Evolutionary conservation across 2,888 invertebrate species (phyloP), one percentile per base, ranked within the genome.

Genomic region (Nephrotoma appendiculata): DNA sequence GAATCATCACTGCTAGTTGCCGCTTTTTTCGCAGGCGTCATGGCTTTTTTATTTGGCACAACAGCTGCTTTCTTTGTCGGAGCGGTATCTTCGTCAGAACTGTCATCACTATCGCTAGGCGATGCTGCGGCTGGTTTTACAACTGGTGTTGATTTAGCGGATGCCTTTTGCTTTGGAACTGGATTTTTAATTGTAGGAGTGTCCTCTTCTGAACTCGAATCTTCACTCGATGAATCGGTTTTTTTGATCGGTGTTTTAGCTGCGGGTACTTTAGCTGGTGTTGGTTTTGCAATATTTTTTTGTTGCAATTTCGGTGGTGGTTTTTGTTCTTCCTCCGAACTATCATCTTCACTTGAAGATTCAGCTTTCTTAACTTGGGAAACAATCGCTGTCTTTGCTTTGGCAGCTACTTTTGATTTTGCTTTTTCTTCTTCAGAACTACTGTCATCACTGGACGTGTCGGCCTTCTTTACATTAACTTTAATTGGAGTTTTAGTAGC

Each of bases 171-270:
- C 3, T 88, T 88, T 5, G 87, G 87, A 84, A 42, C 41, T 45
- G 83, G n/a, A n/a, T 87, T 84, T 52, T 88, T 89, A 41, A 87
- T 87, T 1, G 88, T 87, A 5, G 88, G 87, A 41, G 88, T 87
- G 83, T 88, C 89, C 9, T 89, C 89, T 6, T 89, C 89, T 2
- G 89, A 89, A 1, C 89, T 89, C 4, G 85, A 86, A 71, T 92
- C 92, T 87, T 88, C 88, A 15, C 92, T 92, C 83, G 92, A 92
- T 1, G 91, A 91, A 12, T 90, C 90, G 87, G 90, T 89, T 83
- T 90, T 90, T 87, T 92, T 92, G 86, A 89, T 89, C 1, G 90
- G 89, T 15, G 88, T 90, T 44, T 90, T 90, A 0, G 88, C 87
- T 4, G 90, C 89, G 41, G 89, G 89, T 2, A 89, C 89, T 6